Percentiles rank a stretch among this genome's conserved stretches.
Conservation (phyloP, 2,113 vertebrate species). For the Cyprinodon variegatus region DNA sequence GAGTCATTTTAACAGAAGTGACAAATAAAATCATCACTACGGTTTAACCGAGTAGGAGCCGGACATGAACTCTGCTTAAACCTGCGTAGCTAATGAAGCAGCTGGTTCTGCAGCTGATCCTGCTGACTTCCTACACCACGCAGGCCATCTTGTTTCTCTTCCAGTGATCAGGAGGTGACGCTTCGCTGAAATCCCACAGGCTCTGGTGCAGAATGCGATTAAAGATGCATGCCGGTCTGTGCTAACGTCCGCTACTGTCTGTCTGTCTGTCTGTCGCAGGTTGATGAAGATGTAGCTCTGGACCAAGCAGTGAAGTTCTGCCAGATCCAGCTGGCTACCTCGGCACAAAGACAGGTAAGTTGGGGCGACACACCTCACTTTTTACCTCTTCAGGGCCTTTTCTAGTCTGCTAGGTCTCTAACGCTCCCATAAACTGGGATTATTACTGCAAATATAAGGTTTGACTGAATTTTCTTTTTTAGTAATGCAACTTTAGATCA, state of each 20-base stretch:
- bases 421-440: no score
- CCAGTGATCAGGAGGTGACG: slow-evolving; percentile 14
- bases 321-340: slow-evolving; percentile 92
- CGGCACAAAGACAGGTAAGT: slow-evolving; percentile 94
- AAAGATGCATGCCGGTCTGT: neutral
- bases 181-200: slow-evolving; percentile 6
- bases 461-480: no score
- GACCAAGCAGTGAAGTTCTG: slow-evolving; percentile 99
- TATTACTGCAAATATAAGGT: no score
- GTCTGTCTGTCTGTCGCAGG: slow-evolving; percentile 74
- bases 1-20: neutral
- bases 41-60: slow-evolving; percentile 11
- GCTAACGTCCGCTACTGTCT: slow-evolving; percentile 20
- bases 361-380: neutral
- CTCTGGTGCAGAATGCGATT: slow-evolving; percentile 1
- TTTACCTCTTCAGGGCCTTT: neutral
- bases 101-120: slow-evolving; percentile 40
- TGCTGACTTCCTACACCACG: slow-evolving; percentile 35
- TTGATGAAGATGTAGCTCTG: slow-evolving; percentile 94
- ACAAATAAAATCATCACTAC: neutral
- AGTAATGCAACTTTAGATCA: no score
- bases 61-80: slow-evolving; percentile 25
- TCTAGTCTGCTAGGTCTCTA: neutral
- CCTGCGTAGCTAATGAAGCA: slow-evolving; percentile 30
- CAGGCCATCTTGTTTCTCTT: slow-evolving; percentile 14